Evolutionary conservation across 2,888 invertebrate genomes (phyloP).

Genomic region (Mythimna ferrago): DNA sequence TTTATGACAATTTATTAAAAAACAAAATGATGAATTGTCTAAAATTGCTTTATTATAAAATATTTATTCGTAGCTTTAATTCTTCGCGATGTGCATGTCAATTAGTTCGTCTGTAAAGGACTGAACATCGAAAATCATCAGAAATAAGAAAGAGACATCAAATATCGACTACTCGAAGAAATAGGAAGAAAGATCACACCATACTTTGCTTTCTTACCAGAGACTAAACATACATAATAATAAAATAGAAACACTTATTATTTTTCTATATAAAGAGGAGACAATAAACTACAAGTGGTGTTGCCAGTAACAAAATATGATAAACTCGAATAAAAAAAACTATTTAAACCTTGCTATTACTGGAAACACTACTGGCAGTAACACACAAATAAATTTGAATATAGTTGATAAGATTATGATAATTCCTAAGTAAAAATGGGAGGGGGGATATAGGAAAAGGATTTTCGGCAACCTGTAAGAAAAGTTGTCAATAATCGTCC

Average conservation of each 20-base stretch:
- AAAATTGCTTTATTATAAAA: neutral
- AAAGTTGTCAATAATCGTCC: conserved; percentile 72
- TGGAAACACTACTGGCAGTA: conserved; percentile 50
- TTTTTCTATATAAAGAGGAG: conserved; percentile 45
- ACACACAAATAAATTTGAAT: conserved; percentile 60
- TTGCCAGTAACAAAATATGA: conserved; percentile 42
- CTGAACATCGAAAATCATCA: conserved; percentile 73
- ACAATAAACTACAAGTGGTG: conserved; percentile 42
- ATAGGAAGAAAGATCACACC: conserved; percentile 65
- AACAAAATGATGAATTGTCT: neutral
- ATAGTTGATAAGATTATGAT: conserved; percentile 49
- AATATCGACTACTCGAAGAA: conserved; percentile 73
- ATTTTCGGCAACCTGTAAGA: conserved; percentile 82
- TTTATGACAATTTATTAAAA: neutral
- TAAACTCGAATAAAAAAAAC: neutral
- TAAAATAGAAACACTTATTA: conserved; percentile 62
- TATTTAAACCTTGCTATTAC: conserved; percentile 3
- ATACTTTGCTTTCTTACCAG: conserved; percentile 63
- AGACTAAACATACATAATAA: conserved; percentile 63
- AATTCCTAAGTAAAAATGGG: conserved; percentile 52
- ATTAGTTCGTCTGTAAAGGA: conserved; percentile 68
- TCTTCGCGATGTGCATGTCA: conserved; percentile 73
- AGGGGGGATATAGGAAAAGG: conserved; percentile 68
- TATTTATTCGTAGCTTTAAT: conserved; percentile 32
- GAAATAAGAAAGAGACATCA: conserved; percentile 75